Evolutionary conservation across 2,797 vertebrate species (phyloP), one percentile per base, ranked within the genome.

Genomic region (Spatula clypeata): DNA sequence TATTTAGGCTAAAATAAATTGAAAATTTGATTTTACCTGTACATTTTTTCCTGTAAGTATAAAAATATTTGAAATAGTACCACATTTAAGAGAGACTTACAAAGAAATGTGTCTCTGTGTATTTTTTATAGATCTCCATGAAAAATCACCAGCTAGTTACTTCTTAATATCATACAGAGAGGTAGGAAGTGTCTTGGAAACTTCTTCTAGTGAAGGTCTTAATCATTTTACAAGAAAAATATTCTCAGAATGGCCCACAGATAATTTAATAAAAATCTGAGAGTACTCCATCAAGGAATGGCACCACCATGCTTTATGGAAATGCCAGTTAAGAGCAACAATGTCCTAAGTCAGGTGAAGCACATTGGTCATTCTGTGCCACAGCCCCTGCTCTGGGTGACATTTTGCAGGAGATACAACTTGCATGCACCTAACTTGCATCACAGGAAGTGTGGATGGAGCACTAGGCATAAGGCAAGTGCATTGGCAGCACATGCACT

Each of bases 401-500:
- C 47, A 26, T 17, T 10, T 17, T 1, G 0, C 6, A 66, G 66
- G 44, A 53, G 31, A 49, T 23, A 19, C 4, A 45, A 19, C 15
- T 47, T 3, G 4, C 15, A 1, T 1, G 7, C 2, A 8, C 5
- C 26, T 11, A 18, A 42, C 44, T 40, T 40, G 40, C 40, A 40
- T 26, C 6, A 18, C 8, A 10, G 5, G 40, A 34, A 24, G 16
- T 29, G 32, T 13, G 12, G 47, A 24, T 49, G 44, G 16, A 51
- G 21, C 45, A 16, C 3, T 17, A 26, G 19, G 26, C 26, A 13
- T 1, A 18, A 23, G 7, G 4, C 1, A 2, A 49, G 6, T 0
- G 0, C 26, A 9, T 7, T 3, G 3, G 61, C 1, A 1, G 16
- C 34, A 60, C 6, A 2, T 1, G 6, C 1, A 0, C 7, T 34